phyloP scores from a whole-genome alignment of 2,113 vertebrate genomes.

The Melanerpes aurifrons region DNA sequence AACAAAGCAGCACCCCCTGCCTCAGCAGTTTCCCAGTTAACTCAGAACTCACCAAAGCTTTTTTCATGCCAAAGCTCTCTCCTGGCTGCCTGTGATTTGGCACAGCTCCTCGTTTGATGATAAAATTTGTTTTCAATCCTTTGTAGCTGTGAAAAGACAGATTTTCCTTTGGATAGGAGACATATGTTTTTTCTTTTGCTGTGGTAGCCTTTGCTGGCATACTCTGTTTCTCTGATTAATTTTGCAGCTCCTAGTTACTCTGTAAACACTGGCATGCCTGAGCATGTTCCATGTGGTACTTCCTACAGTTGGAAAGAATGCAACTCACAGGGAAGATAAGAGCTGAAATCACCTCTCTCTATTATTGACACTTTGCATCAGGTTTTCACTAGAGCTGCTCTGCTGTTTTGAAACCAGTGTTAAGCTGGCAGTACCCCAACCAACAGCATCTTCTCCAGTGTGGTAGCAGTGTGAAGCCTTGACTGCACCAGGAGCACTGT shows the following conservation, averaged over 20 bases:
- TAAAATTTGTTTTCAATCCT: slow-evolving; percentile 41
- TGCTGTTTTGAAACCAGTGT: not conserved
- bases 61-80: slow-evolving; percentile 1
- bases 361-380: not conserved
- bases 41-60: slow-evolving; percentile 26
- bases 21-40: not conserved
- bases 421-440: not conserved
- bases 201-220: slow-evolving; percentile 40
- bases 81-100: slow-evolving; percentile 28
- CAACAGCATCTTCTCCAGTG: not conserved
- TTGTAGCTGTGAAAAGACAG: slow-evolving; percentile 45
- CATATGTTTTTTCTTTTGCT: slow-evolving; percentile 33
- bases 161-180: slow-evolving; percentile 42
- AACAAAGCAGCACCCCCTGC: not conserved
- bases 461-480: not conserved
- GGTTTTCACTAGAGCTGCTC: not conserved
- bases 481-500: not conserved
- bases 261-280: slow-evolving; percentile 57
- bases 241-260: slow-evolving; percentile 52
- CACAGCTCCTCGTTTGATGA: not conserved
- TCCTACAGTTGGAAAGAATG: slow-evolving; percentile 50
- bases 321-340: not conserved
- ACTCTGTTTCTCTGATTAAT: slow-evolving; percentile 14
- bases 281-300: slow-evolving; percentile 43
- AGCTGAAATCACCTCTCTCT: not conserved